Evolutionary conservation across 2,113 vertebrate genomes (phyloP).

Genomic region (Junco hyemalis): DNA sequence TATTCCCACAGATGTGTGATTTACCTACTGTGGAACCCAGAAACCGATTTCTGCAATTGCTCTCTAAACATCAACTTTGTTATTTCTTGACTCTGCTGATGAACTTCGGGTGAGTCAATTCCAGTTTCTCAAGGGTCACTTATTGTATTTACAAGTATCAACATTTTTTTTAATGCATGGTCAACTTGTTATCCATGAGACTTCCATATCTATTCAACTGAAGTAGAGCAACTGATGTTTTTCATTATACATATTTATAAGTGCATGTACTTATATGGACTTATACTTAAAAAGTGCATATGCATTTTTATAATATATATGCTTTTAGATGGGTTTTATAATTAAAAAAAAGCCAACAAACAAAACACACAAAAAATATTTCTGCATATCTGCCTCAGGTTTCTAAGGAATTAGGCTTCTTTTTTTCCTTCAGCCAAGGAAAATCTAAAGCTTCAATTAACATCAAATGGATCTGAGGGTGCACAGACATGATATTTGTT

Average conservation of each 20-base stretch:
- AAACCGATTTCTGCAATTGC: neutral
- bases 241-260: neutral
- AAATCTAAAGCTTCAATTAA: neutral
- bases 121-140: neutral
- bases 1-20: neutral
- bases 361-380: neutral
- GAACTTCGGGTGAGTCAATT: neutral
- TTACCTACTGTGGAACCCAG: neutral
- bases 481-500: neutral
- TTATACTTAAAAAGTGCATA: neutral
- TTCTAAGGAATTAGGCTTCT: neutral
- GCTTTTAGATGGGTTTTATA: neutral
- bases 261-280: neutral
- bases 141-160: neutral
- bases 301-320: neutral
- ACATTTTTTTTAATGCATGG: neutral
- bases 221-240: neutral
- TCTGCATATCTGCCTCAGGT: neutral
- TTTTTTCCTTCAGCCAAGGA: neutral
- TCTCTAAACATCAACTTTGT: neutral
- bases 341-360: neutral
- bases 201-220: neutral
- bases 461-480: neutral
- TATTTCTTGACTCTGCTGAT: neutral
- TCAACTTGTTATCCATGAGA: neutral